Base-by-base conservation (phyloP, 2,797 vertebrate genomes). In the Hippopotamyrus pictus region DNA sequence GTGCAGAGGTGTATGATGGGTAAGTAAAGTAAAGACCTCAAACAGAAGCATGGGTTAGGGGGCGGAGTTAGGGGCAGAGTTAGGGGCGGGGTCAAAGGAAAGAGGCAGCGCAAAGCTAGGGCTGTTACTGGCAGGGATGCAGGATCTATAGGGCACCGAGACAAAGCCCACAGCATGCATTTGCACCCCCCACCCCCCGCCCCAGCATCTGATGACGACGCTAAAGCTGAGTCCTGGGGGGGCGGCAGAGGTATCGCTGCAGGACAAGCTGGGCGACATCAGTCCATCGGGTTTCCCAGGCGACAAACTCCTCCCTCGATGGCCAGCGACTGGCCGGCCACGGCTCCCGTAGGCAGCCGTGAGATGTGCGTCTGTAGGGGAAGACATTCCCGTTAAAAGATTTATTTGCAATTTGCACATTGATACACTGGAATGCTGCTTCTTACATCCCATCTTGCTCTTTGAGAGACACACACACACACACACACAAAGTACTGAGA, bases 291-390 rank as follows among this genome's bases (percentile, higher is more conserved):
- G 89, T 93, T 97, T 92, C 96, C 97, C 92, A 99, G 95, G 76
- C 98, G 96, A 93, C 98, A 99, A 91, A 99, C 98, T 50, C 99
- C 99, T 92, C 99, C 99, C 96, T 99, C 99, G 51, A 99, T 99
- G 62, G 99, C 99, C 94, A 99, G 96, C 0, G 98, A 99, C 94
- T 98, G 98, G 92, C 99, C 99, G n/a, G 98, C 97, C 92, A 99
- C 97, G 0, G 98, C 98, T 88, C 98, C 98, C 0, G 98, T 97
- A 90, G 99, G 98, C 92, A 99, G 96, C 94, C 99, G 97, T 91
- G 99, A 99, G 96, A 99, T 99, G 95, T 98, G 98, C 90, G 99
- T 99, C 99, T 99, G 96, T 84, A 91, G 92, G 93, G 85, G 91
- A 90, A 91, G 82, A 93, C 93, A 90, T 7, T 84, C 14, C 83